A percentile compares a stretch with the other conserved stretches of the same genome.
phyloP scores from a whole-genome alignment of 2,888 invertebrate species.

The Nycteola revayana region DNA sequence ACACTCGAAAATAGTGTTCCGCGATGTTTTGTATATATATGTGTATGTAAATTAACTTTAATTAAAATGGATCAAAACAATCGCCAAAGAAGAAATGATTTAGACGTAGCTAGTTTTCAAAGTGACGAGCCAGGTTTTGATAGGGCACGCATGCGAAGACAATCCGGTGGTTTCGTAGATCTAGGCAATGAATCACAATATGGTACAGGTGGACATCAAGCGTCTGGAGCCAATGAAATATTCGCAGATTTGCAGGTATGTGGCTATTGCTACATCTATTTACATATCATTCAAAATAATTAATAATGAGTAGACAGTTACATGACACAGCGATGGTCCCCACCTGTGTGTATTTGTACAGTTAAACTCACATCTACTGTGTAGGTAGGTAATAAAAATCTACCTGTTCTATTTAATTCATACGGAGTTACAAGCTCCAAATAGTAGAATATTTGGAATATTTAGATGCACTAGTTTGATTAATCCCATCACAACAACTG shows the following conservation, averaged over 20 bases:
- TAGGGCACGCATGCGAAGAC: conserved; percentile 80
- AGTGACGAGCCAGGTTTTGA: conserved; percentile 72
- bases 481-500: too few relatives aligned
- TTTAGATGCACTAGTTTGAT: too few relatives aligned
- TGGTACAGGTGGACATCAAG: conserved; percentile 91
- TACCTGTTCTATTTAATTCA: too few relatives aligned
- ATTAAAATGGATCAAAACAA: conserved; percentile 64
- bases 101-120: conserved; percentile 71
- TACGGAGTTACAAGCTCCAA: too few relatives aligned
- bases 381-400: too few relatives aligned
- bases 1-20: conserved; percentile 16
- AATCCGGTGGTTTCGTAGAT: conserved; percentile 89
- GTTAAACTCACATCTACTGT: too few relatives aligned
- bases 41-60: conserved; percentile 14
- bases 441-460: too few relatives aligned
- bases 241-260: conserved; percentile 94
- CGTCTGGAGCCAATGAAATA: conserved; percentile 93
- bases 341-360: too few relatives aligned
- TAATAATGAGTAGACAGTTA: too few relatives aligned
- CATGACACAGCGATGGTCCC: too few relatives aligned
- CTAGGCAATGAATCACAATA: conserved; percentile 88
- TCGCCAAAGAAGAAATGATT: conserved; percentile 59
- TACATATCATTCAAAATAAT: too few relatives aligned
- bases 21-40: conserved; percentile 22
- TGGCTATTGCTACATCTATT: too few relatives aligned